Evolutionary conservation across 2,797 vertebrate genomes (phyloP).

Genomic region (Lithobates sylvaticus): DNA sequence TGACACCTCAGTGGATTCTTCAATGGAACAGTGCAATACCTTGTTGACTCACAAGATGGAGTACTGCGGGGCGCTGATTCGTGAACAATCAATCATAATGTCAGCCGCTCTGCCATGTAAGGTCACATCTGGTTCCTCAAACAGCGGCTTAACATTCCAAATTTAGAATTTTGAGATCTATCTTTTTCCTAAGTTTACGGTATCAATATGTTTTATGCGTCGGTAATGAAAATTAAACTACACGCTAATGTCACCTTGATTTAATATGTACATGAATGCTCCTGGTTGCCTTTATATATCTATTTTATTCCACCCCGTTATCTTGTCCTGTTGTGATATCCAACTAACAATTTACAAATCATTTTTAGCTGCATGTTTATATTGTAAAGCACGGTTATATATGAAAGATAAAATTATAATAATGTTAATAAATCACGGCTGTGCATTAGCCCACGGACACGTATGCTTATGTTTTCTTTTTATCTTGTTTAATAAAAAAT

Average conservation of each 20-base stretch:
- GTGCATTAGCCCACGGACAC: constrained; percentile 3
- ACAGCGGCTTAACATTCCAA: not conserved
- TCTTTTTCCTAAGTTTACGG: constrained; percentile 32
- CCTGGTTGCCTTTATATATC: constrained; percentile 58
- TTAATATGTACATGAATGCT: constrained; percentile 50
- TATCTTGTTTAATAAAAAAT: constrained; percentile 51
- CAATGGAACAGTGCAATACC: constrained; percentile 42
- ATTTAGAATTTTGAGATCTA: constrained; percentile 3
- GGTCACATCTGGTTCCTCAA: constrained; percentile 36
- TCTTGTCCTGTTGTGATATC: constrained; percentile 51
- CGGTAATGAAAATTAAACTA: constrained; percentile 48
- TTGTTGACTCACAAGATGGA: constrained; percentile 51
- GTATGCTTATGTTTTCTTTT: constrained; percentile 26
- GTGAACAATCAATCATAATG: constrained; percentile 40
- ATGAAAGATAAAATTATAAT: constrained; percentile 56
- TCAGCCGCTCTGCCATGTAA: constrained; percentile 21
- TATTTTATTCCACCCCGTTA: constrained; percentile 57
- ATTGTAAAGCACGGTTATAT: constrained; percentile 57
- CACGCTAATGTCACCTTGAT: constrained; percentile 53
- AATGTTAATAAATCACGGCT: constrained; percentile 52
- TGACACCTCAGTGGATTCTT: constrained; percentile 25
- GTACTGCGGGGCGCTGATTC: constrained; percentile 16
- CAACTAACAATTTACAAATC: constrained; percentile 59
- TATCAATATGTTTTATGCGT: constrained; percentile 48
- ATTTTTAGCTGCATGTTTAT: constrained; percentile 59